Percentiles rank a stretch among this genome's conserved stretches.
Conservation (phyloP, 2,888 invertebrate genomes). For the Pycnomerus fuliginosus region DNA sequence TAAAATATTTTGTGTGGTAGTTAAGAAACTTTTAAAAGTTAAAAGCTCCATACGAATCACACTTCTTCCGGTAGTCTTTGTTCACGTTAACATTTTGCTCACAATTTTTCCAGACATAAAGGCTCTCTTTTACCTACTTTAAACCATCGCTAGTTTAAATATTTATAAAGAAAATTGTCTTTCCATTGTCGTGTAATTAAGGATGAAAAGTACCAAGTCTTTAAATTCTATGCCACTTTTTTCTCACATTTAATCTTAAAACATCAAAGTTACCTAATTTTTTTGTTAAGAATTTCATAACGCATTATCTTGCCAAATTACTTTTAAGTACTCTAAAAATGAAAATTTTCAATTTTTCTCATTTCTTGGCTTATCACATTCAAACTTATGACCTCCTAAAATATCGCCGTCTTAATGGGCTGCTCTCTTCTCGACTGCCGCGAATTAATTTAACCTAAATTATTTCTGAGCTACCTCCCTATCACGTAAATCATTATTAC, state of each 20-base stretch:
- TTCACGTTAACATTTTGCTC: conserved; percentile 13
- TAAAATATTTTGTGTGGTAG: conserved; percentile 15
- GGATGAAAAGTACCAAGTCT: conserved; percentile 22
- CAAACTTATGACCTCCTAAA: conserved; percentile 14
- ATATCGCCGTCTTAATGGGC: too few species aligned
- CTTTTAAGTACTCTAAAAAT: conserved; percentile 15
- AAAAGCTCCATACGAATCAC: conserved; percentile 18
- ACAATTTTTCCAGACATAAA: conserved; percentile 18
- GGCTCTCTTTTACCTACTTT: conserved; percentile 18
- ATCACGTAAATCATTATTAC: too few species aligned
- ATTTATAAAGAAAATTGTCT: conserved; percentile 30
- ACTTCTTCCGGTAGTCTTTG: conserved; percentile 18
- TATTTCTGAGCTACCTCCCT: too few species aligned
- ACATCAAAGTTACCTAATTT: conserved; percentile 18
- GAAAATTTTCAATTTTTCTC: conserved; percentile 15
- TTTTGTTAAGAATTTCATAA: conserved; percentile 19
- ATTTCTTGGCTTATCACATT: conserved; percentile 6
- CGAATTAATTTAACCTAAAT: too few species aligned
- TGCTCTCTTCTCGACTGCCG: too few species aligned
- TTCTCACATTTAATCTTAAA: conserved; percentile 26
- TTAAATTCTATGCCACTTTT: conserved; percentile 21
- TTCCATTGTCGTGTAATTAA: conserved; percentile 29
- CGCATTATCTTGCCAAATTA: conserved; percentile 21
- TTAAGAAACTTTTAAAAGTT: conserved; percentile 17
- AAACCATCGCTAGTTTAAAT: conserved; percentile 27